Evolutionary conservation across 1,140 invertebrate genomes (phyloP).

Genomic region (Dryas iulia): DNA sequence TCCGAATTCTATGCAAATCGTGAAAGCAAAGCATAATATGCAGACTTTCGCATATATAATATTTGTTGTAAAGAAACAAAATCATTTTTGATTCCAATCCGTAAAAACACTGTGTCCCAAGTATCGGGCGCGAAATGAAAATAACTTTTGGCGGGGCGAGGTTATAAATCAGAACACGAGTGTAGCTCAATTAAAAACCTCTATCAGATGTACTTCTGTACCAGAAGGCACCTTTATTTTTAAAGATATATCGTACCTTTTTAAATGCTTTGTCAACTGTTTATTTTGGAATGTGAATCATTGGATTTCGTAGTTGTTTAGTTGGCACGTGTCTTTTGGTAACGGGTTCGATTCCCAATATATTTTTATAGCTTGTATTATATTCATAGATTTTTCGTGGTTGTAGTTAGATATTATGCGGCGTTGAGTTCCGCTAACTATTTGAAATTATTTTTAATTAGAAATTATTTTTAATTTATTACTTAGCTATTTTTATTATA

Average conservation of each 20-base stretch:
- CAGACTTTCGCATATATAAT: no score
- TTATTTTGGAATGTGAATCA: constrained; percentile 46
- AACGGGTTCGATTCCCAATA: background rate
- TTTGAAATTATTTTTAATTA: no score
- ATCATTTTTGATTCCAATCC: no score
- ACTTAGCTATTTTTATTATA: no score
- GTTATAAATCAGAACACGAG: constrained; percentile 73
- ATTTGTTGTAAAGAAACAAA: no score
- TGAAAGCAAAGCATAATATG: no score
- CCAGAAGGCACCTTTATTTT: constrained; percentile 48
- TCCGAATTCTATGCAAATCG: no score
- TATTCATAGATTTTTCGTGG: no score
- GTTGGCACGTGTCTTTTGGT: background rate
- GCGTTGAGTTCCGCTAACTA: no score
- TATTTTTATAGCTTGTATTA: no score
- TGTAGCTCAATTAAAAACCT: constrained; percentile 74
- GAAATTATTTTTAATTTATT: no score
- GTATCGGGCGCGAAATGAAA: constrained; percentile 57
- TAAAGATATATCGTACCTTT: constrained; percentile 34
- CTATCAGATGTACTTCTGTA: constrained; percentile 71
- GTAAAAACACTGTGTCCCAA: constrained; percentile 2
- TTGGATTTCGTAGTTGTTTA: background rate
- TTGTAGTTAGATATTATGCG: no score
- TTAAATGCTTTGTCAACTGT: constrained; percentile 58
- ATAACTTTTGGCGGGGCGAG: constrained; percentile 68